Percentiles rank a stretch among this genome's conserved stretches.
phyloP scores from a whole-genome alignment of 2,113 vertebrate species.

The Galemys pyrenaicus region DNA sequence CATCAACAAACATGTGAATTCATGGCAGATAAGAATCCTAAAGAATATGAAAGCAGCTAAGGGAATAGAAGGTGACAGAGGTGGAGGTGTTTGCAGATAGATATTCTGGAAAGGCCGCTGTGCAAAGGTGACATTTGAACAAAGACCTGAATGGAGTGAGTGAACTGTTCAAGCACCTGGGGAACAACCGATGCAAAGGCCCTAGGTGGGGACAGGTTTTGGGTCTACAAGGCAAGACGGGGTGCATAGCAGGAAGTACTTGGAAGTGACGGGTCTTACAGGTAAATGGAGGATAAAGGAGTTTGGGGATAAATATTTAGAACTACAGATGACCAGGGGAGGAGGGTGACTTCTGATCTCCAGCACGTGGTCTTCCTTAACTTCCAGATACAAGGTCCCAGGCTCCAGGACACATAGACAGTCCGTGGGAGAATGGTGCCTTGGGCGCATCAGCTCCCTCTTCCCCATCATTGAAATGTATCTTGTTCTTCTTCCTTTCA shows the following conservation, averaged over 20 bases:
- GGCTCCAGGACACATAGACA: neutral
- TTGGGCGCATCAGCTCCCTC: neutral
- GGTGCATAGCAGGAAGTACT: neutral
- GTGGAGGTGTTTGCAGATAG: neutral
- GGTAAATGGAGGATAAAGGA: neutral
- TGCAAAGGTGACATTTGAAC: neutral
- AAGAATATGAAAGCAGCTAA: neutral
- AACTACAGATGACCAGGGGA: too few species aligned
- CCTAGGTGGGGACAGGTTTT: neutral
- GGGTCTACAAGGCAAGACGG: neutral
- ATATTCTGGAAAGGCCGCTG: neutral
- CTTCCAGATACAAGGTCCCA: neutral
- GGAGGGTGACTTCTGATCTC: neutral
- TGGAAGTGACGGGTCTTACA: neutral
- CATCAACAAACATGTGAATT: neutral
- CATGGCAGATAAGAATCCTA: neutral
- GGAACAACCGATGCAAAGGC: neutral
- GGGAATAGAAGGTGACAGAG: neutral
- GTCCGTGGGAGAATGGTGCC: neutral
- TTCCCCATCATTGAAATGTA: neutral
- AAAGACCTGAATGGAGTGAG: neutral
- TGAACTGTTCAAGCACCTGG: neutral
- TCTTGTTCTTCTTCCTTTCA: neutral
- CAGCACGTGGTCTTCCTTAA: neutral
- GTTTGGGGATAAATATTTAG: neutral